phyloP scores from a whole-genome alignment of 2,113 vertebrate species.

The sheep (Ovis aries) region ARS-UI_Ramb_v3.0 NC_056055.1:63241501-63242000 shows the following conservation, averaged over 20 bases:
- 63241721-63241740: neutral
- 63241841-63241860: neutral
- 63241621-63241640: neutral
- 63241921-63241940: neutral
- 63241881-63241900: neutral
- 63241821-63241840: neutral
- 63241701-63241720: neutral
- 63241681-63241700: neutral
- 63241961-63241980: neutral
- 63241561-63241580: neutral
- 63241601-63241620: neutral
- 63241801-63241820: neutral
- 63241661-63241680: neutral
- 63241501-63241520: neutral
- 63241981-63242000: neutral
- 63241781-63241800: neutral
- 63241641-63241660: neutral
- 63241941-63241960: neutral
- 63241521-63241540: neutral
- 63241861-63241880: neutral
- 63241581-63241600: neutral
- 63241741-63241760: neutral
- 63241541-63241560: neutral
- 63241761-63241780: neutral
- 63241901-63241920: neutral